Conservation (phyloP, 2,888 invertebrate genomes). For the Leucophenga maculata region DNA sequence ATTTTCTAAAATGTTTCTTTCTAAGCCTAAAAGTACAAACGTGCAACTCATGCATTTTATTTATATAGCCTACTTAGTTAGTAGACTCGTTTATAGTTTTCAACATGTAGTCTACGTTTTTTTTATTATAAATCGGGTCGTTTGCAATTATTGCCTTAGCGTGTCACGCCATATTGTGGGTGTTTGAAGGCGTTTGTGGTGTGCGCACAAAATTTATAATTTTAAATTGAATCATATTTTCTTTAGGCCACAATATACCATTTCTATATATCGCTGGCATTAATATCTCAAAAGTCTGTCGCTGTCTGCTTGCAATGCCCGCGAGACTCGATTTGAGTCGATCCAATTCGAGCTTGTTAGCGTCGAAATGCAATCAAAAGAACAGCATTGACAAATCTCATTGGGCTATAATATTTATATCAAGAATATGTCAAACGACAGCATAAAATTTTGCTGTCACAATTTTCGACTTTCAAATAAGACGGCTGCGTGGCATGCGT, state of each 20-base stretch:
- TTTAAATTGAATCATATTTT: conserved; percentile 10
- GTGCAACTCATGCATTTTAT: neutral
- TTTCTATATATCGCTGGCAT: neutral
- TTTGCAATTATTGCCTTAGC: conserved; percentile 10
- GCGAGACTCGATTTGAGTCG: neutral
- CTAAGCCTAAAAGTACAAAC: neutral
- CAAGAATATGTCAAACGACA: neutral
- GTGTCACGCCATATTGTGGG: neutral
- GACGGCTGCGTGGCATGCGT: conserved; percentile 4
- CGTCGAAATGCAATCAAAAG: neutral
- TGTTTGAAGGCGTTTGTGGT: conserved; percentile 13
- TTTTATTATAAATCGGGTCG: conserved; percentile 9
- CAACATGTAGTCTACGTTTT: neutral
- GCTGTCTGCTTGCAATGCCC: neutral
- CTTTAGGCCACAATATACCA: neutral
- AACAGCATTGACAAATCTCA: neutral
- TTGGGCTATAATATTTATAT: neutral
- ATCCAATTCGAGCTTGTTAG: neutral
- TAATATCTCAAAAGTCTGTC: neutral
- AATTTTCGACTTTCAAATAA: conserved; percentile 3
- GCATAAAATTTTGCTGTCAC: conserved; percentile 18
- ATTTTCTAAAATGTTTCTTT: too few relatives aligned
- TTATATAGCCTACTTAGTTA: neutral
- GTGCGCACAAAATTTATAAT: neutral
- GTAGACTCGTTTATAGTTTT: neutral